These are phyloP conservation scores for Porites evermanni DNA, from an alignment of 92 coral and sea anemone genomes.

Conservation along the genomic window DNA sequence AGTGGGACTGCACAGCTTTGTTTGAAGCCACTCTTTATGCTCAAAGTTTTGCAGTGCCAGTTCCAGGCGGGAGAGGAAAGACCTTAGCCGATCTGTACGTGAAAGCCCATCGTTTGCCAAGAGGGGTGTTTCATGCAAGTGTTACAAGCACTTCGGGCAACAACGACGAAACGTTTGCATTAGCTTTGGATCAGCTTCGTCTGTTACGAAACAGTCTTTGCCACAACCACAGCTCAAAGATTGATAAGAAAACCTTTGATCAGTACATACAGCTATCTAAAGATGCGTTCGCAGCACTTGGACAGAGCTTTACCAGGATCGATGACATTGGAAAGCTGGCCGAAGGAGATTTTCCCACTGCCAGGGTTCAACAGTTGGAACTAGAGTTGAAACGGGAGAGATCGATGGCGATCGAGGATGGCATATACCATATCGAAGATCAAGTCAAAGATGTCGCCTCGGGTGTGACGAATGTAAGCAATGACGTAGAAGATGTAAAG, in stretches of 20 bases:
- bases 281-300: background rate
- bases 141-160: background rate
- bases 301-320: background rate
- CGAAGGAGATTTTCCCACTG: background rate
- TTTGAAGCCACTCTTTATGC: constrained; percentile 48
- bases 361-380: background rate
- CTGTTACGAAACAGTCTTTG: background rate
- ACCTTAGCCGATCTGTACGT: constrained; percentile 1
- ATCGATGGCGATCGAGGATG: background rate
- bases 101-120: background rate
- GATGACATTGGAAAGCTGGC: background rate
- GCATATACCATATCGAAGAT: background rate
- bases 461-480: background rate
- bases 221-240: background rate
- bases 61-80: background rate
- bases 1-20: constrained; percentile 62
- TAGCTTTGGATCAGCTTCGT: background rate
- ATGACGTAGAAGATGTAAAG: background rate
- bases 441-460: background rate
- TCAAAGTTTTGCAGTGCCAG: constrained; percentile 23
- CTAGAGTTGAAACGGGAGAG: background rate
- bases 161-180: background rate
- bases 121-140: background rate
- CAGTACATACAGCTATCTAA: background rate
- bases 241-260: background rate